phyloP scores from a whole-genome alignment of 2,797 vertebrate genomes.

The Galago senegalensis region DNA sequence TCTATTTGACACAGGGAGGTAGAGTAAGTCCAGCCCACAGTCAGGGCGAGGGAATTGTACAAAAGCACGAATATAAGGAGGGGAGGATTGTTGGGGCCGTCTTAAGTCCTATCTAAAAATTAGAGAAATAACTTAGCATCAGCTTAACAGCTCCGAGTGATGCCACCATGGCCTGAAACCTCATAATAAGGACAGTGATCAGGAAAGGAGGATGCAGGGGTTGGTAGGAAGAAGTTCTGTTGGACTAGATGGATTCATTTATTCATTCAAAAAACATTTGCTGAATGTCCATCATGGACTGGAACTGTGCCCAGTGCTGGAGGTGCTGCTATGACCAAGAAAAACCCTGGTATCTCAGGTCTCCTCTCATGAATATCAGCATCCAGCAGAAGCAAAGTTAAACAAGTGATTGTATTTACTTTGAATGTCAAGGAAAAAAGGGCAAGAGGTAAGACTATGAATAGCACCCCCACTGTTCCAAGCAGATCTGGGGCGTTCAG shows the following conservation, averaged over 20 bases:
- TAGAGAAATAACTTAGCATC: neutral
- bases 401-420: neutral
- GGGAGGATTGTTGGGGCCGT: neutral
- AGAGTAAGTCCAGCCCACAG: neutral
- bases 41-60: neutral
- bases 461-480: neutral
- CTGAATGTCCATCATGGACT: neutral
- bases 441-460: neutral
- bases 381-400: neutral
- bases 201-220: neutral
- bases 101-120: neutral
- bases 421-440: neutral
- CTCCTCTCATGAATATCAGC: too few species aligned
- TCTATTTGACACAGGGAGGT: neutral
- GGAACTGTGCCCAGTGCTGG: neutral
- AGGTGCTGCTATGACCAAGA: neutral
- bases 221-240: neutral
- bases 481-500: neutral
- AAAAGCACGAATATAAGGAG: neutral
- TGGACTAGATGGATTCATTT: too few species aligned
- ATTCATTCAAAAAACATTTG: neutral
- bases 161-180: rapidly evolving
- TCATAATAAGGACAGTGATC: neutral
- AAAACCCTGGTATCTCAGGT: rapidly evolving
- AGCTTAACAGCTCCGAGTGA: neutral